Percentiles rank a stretch among this genome's conserved stretches.
These are phyloP conservation scores for Philhelius pedissequus DNA, from an alignment of 2,888 invertebrate species.

Conservation along the genomic window DNA sequence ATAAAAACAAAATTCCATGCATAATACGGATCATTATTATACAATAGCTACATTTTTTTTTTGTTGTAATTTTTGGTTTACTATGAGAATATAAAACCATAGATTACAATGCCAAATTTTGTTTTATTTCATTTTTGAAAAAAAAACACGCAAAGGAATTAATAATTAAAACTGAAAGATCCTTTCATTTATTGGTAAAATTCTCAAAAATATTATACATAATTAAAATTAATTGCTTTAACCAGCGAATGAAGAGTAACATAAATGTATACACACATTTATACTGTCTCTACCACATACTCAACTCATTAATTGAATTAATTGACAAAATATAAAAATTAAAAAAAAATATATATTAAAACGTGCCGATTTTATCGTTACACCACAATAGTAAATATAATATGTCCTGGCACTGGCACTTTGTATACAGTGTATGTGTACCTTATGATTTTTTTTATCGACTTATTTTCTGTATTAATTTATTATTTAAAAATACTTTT, in stretches of 20 bases:
- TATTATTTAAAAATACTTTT: background rate
- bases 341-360: conserved; percentile 1
- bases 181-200: conserved; percentile 11
- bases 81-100: too few relatives aligned
- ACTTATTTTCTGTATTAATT: background rate
- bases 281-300: background rate
- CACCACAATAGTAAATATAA: background rate
- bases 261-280: background rate
- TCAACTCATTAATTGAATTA: conserved; percentile 24
- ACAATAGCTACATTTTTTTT: background rate
- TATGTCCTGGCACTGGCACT: too few relatives aligned
- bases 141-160: conserved; percentile 2
- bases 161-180: conserved; percentile 30
- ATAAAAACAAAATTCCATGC: background rate
- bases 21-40: background rate
- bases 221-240: conserved; percentile 29
- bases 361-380: background rate
- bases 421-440: too few relatives aligned
- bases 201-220: conserved; percentile 20
- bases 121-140: background rate
- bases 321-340: conserved; percentile 6
- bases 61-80: background rate
- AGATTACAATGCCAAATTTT: background rate
- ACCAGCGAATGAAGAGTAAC: background rate
- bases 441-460: background rate